Conservation (phyloP, 2,797 vertebrate genomes). For the Podarcis siculus region DNA sequence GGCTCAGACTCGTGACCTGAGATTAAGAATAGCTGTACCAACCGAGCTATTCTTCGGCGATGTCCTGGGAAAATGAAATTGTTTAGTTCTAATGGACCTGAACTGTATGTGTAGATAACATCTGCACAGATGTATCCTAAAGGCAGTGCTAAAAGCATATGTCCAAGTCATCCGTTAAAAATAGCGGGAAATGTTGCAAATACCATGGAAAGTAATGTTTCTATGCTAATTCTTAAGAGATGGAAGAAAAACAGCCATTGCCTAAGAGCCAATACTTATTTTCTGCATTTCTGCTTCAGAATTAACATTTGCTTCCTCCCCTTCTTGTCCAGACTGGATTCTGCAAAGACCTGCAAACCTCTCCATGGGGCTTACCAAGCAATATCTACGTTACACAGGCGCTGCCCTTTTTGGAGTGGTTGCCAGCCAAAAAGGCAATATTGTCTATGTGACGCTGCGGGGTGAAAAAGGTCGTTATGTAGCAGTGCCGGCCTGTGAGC, state of each 20-base stretch:
- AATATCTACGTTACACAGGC: constrained; percentile 91
- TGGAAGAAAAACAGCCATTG: neutral
- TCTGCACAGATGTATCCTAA: neutral
- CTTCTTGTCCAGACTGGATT: neutral
- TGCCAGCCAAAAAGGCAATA: constrained; percentile 87
- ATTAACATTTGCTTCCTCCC: neutral
- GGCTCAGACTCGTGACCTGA: no score
- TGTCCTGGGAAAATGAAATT: neutral
- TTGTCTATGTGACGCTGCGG: constrained; percentile 85
- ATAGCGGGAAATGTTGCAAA: neutral
- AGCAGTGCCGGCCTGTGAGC: constrained; percentile 93
- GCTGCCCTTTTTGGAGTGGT: constrained; percentile 92
- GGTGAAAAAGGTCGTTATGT: constrained; percentile 91
- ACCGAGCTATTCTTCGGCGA: no score
- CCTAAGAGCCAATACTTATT: neutral
- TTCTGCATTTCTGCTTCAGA: neutral
- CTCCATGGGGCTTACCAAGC: constrained; percentile 93
- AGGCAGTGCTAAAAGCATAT: neutral
- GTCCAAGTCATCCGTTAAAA: neutral
- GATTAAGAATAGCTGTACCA: no score
- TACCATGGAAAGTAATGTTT: neutral
- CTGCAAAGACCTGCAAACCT: neutral
- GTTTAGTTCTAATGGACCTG: neutral
- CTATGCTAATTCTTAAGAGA: neutral
- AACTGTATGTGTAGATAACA: neutral